Base-by-base conservation (phyloP, 2,113 vertebrate species). In the Pimephales promelas region DNA sequence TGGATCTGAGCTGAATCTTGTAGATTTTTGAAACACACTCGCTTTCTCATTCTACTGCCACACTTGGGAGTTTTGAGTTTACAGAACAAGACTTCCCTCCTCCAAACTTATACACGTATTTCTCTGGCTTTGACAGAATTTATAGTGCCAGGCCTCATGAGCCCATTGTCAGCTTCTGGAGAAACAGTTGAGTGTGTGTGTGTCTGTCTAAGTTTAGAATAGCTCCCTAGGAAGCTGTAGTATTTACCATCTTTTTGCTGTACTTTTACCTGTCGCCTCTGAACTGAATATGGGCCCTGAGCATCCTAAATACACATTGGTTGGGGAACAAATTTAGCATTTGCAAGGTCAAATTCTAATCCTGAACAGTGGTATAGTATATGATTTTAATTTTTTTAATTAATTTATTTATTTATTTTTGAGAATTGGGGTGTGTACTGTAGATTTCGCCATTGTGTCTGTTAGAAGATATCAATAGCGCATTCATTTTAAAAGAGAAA, bases 81-180 rank as follows among this genome's bases (percentile, higher is more conserved):
- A 64, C 16, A 79, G 40, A 66, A 52, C 64, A 70, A 70, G 62
- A 34, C 20, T n/a, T 36, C 6, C 18, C 59, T 40, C 59, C 20
- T 62, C 11, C 26, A 81, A 81, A 81, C 26, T 70, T 70, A 16
- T 70, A 68, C 79, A 31, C 70, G 79, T 79, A 79, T 70, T 81
- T 81, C 70, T 24, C 47, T 81, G 79, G 47, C 47, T 54, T 70
- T 81, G 79, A 81, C 79, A 70, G 62, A 81, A 81, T 54, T 81
- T 81, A 81, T 54, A 81, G 64, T 81, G 79, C 79, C 79, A 81
- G 64, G 64, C 47, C 79, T 81, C 79, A 16, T 10, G 64, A 56
- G 79, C 31, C 61, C 64, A 36, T 70, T 81, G 45, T 70, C 62
- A 81, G 61, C 31, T 59, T 36, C 31, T 24, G 14, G 36, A 61